Percentiles rank a stretch among this genome's conserved stretches.
These are phyloP conservation scores for Scytalopus superciliaris DNA, from an alignment of 2,113 vertebrate genomes.

Conservation along the genomic window DNA sequence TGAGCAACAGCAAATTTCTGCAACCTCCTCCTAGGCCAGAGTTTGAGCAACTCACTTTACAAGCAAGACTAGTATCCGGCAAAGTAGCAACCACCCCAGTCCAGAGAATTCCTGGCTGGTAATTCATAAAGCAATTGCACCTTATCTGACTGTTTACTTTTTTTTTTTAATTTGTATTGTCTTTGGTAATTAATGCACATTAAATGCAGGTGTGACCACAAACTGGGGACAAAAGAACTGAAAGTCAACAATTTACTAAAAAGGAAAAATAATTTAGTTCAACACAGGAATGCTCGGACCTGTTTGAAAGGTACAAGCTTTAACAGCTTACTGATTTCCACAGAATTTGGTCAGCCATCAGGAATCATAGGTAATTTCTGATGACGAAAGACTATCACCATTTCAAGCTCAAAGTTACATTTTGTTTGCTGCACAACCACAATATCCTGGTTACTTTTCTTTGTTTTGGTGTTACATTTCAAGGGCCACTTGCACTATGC, in stretches of 20 bases:
- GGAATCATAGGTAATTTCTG: neutral
- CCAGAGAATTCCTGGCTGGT: conserved; percentile 44
- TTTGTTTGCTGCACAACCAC: neutral
- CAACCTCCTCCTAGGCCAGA: neutral
- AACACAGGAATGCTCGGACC: neutral
- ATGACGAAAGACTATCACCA: neutral
- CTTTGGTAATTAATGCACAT: conserved; percentile 52
- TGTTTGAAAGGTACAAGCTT: neutral
- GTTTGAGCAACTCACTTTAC: conserved; percentile 1
- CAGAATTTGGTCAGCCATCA: neutral
- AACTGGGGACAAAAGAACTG: neutral
- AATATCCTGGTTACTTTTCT: neutral
- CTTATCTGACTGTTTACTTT: conserved; percentile 19
- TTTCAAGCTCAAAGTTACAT: neutral
- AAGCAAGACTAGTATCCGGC: conserved; percentile 8
- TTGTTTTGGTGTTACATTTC: neutral
- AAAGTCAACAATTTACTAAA: neutral
- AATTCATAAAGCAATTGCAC: conserved; percentile 46
- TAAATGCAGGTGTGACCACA: neutral
- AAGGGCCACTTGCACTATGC: neutral
- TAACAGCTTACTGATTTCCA: neutral
- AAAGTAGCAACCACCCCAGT: conserved; percentile 34
- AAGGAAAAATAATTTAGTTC: neutral
- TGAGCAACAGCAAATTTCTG: conserved; percentile 15
- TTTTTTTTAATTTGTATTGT: conserved; percentile 25